Conservation (phyloP, 2,888 invertebrate species). For the Lasioglossum marginatum region DNA sequence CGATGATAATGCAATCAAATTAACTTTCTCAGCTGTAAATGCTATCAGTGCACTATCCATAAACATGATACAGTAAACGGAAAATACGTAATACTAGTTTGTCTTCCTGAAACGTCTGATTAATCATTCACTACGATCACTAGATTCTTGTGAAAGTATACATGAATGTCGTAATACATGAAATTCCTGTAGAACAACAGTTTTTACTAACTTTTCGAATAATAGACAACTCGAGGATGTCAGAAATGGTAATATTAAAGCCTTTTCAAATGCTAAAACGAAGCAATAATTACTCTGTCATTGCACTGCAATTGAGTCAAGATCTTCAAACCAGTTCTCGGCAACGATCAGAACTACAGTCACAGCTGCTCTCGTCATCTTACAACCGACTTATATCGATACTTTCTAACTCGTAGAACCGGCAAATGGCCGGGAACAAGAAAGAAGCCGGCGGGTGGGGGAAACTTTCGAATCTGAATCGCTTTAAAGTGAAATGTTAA, state of each 20-base stretch:
- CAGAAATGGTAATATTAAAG: background rate
- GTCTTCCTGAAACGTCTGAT: background rate
- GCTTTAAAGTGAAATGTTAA: conserved; percentile 58
- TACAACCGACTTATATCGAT: conserved; percentile 48
- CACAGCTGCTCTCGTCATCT: conserved; percentile 44
- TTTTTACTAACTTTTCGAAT: background rate
- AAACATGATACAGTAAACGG: background rate
- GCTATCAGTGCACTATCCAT: background rate
- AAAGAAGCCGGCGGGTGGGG: conserved; percentile 25
- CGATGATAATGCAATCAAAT: background rate
- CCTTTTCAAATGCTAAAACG: background rate
- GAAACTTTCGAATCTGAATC: conserved; percentile 54
- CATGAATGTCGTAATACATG: background rate
- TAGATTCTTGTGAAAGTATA: too few species aligned
- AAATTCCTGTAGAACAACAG: background rate
- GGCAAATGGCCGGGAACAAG: conserved; percentile 38
- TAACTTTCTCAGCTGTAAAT: background rate
- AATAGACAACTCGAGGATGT: background rate
- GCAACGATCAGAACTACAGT: conserved; percentile 50
- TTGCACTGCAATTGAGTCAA: conserved; percentile 13
- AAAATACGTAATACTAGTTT: background rate
- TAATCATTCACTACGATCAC: background rate
- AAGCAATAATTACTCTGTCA: conserved; percentile 31
- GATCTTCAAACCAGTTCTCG: conserved; percentile 45
- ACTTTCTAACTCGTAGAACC: conserved; percentile 49